Evolutionary conservation across 2,797 vertebrate species (phyloP), one percentile per base, ranked within the genome.

Genomic region (Otolemur crassicaudatus): DNA sequence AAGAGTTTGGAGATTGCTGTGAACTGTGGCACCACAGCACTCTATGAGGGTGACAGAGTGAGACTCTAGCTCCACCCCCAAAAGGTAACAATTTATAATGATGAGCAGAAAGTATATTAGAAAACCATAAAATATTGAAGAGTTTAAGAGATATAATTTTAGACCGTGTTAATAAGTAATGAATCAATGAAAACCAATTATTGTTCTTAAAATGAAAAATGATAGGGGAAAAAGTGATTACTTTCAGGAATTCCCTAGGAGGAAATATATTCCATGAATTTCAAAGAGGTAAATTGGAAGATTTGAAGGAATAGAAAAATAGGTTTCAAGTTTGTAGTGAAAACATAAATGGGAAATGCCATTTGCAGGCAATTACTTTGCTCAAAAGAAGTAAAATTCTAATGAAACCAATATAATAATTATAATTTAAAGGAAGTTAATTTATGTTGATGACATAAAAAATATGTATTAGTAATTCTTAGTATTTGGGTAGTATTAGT

Each of bases 311-410:
- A 82, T 37, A 91, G 8, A 80, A 10, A 61, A 84, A 17, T 22
- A 40, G 7, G 40, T 76, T 85, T 77, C 37, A 83, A 73, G 8
- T 76, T 75, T 65, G 43, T 94, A 53, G 87, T 49, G 4, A 10
- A 83, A 93, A 76, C 8, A 65, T n/a, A 83, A 20, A 37, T 60
- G 61, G 81, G 22, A 88, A 95, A 93, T 91, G 79, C 16, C 13
- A 46, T 53, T 19, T 69, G 46, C 1, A 80, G 12, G 27, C 7
- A 37, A 70, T 20, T 11, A 43, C 69, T 69, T 82, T 92, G 49
- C 60, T 90, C 56, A 87, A 92, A 58, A 4, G 23, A 40, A 73
- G n/a, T 17, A 8, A 92, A 80, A 81, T 88, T 61, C 65, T 76
- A 87, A 77, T 22, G 20, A 91, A 73, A 77, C 60, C 23, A 84